These are phyloP conservation scores for Pseudomyrmex flavicornis DNA, from an alignment of 1,140 invertebrate genomes.

Conservation along the genomic window DNA sequence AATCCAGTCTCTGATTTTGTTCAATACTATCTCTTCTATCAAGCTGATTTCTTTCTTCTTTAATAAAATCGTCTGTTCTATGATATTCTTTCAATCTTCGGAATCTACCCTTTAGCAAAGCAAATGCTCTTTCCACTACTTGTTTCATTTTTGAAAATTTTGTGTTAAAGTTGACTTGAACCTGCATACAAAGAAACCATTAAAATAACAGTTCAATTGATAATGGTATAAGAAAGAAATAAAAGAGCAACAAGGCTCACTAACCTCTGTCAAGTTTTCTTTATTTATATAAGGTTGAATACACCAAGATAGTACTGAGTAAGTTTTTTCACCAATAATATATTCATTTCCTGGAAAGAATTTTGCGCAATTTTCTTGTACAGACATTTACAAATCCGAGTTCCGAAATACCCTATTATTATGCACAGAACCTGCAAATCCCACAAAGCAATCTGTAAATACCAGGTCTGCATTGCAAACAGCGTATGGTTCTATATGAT, in stretches of 20 bases:
- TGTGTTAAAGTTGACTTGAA: neutral
- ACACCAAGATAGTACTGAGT: conserved; percentile 1
- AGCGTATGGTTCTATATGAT: conserved; percentile 14
- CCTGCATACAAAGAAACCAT: neutral
- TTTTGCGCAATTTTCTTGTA: neutral
- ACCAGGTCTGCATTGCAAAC: neutral
- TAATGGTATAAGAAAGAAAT: neutral
- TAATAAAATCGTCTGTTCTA: neutral
- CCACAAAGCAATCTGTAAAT: conserved; percentile 27
- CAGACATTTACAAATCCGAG: neutral
- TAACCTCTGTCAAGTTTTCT: conserved; percentile 13
- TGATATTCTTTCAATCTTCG: neutral
- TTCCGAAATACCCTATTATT: conserved; percentile 8
- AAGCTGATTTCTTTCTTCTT: neutral
- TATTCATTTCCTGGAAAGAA: conserved; percentile 18
- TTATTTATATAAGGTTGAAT: neutral
- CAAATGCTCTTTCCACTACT: neutral
- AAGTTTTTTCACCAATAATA: conserved; percentile 6
- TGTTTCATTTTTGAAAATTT: conserved; percentile 2
- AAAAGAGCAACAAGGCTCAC: neutral
- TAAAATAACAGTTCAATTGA: neutral
- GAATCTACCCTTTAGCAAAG: conserved; percentile 17
- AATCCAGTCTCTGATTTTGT: neutral
- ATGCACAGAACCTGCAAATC: conserved; percentile 1
- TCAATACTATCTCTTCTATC: neutral